Evolutionary conservation across 92 coral and sea anemone species (phyloP).

Genomic region (Zoanthus sansibaricus): DNA sequence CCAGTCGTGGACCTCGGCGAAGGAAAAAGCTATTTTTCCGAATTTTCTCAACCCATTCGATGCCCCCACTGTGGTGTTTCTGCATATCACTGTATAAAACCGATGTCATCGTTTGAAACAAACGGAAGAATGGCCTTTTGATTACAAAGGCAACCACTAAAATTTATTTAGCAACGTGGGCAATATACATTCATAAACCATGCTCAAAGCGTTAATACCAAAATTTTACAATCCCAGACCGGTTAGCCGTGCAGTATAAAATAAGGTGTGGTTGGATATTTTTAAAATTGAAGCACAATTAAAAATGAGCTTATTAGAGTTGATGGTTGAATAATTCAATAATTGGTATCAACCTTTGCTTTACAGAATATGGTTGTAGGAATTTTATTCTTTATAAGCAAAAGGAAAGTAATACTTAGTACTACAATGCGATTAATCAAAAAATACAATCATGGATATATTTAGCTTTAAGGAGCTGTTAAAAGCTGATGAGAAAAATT

Average conservation of each 20-base stretch:
- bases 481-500: background rate
- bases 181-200: background rate
- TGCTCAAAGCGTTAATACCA: slow-evolving; percentile 25
- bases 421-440: background rate
- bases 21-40: slow-evolving; percentile 89
- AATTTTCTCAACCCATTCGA: slow-evolving; percentile 87
- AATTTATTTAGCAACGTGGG: slow-evolving; percentile 2
- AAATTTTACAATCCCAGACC: slow-evolving; percentile 20
- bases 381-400: background rate
- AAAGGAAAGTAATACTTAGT: background rate
- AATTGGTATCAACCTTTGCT: background rate
- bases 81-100: slow-evolving; percentile 93
- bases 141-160: background rate
- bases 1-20: slow-evolving; percentile 85
- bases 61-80: slow-evolving; percentile 98
- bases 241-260: slow-evolving; percentile 20
- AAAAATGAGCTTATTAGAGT: background rate
- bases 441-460: background rate
- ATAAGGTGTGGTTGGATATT: slow-evolving; percentile 34
- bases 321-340: background rate
- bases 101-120: slow-evolving; percentile 76
- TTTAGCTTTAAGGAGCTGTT: background rate
- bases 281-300: slow-evolving; percentile 3
- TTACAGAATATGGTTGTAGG: background rate
- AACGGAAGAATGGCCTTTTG: slow-evolving; percentile 28